Evolutionary conservation across 2,797 vertebrate species (phyloP).

Genomic region (Momotus momota): DNA sequence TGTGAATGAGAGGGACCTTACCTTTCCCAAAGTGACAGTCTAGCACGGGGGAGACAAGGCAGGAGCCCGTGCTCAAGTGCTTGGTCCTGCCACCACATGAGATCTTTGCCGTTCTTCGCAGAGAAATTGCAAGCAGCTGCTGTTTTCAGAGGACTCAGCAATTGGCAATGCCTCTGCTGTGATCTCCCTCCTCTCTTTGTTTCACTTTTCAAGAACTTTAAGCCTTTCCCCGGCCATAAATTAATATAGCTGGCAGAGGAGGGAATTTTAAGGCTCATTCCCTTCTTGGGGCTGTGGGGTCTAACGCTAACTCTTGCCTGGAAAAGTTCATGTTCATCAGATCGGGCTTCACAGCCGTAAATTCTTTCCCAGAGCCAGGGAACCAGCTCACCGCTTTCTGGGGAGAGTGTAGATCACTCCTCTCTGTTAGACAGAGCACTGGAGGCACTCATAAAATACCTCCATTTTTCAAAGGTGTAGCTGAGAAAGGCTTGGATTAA

Average conservation of each 20-base stretch:
- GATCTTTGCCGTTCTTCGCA: not conserved
- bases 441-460: not conserved
- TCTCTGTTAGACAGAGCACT: not conserved
- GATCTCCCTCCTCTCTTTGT: not conserved
- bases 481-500: not conserved
- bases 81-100: not conserved
- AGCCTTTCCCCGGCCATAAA: not conserved
- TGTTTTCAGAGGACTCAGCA: not conserved
- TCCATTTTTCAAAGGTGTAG: not conserved
- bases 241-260: not conserved
- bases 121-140: not conserved
- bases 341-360: not conserved
- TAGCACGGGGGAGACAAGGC: rapidly evolving
- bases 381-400: not conserved
- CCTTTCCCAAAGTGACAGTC: not conserved
- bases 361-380: not conserved
- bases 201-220: not conserved
- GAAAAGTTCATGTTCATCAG: not conserved
- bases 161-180: not conserved
- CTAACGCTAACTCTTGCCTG: not conserved
- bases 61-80: not conserved
- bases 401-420: not conserved
- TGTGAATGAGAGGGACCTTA: not conserved
- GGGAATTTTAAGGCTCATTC: not conserved
- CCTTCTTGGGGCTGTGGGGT: not conserved